Conservation (phyloP, 1,140 invertebrate species). For the Rhagoletis pomonella region DNA sequence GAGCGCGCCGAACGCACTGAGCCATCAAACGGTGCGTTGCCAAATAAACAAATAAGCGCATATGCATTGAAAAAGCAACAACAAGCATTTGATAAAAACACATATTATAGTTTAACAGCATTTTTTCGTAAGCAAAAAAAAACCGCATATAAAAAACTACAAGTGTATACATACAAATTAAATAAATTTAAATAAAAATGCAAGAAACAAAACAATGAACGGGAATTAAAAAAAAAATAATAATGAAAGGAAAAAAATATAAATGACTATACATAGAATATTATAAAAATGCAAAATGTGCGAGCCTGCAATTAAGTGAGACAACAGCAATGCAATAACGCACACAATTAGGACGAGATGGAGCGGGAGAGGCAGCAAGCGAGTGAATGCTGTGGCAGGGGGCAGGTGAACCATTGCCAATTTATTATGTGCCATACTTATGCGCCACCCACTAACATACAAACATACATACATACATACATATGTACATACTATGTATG, state of each 20-base stretch:
- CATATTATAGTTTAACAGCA: conserved; percentile 42
- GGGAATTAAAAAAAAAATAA: background rate
- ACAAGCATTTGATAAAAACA: conserved; percentile 46
- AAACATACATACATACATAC: background rate
- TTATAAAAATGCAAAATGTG: conserved; percentile 12
- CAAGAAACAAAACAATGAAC: background rate
- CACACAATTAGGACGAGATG: too few species aligned
- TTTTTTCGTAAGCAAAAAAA: background rate
- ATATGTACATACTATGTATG: background rate
- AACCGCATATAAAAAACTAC: conserved; percentile 22
- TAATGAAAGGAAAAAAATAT: background rate
- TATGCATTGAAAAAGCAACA: conserved; percentile 36
- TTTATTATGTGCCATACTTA: background rate
- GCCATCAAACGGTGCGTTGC: background rate
- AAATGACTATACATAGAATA: background rate
- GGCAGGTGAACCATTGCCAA: background rate
- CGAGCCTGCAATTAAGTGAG: conserved; percentile 8
- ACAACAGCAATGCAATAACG: background rate
- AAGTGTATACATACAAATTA: conserved; percentile 33
- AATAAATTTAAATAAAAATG: conserved; percentile 32
- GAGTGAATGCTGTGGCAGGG: background rate
- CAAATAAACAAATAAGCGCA: conserved; percentile 17
- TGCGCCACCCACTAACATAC: background rate
- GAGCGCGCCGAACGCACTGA: background rate
- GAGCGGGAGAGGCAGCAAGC: background rate